Evolutionary conservation across 2,888 invertebrate genomes (phyloP).

Genomic region (Andrena bucephala): DNA sequence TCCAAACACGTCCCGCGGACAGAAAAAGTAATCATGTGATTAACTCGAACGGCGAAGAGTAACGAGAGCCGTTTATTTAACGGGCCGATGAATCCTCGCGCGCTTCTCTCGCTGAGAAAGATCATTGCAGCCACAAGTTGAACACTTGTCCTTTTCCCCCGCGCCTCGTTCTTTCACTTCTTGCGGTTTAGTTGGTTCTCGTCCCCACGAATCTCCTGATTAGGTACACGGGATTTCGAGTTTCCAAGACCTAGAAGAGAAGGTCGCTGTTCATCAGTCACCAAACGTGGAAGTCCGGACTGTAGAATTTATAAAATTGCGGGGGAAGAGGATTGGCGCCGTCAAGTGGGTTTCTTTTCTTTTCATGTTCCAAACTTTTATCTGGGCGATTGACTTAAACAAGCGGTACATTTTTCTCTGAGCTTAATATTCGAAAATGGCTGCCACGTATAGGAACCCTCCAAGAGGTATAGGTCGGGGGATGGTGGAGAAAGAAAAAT

Average conservation of each 20-base stretch:
- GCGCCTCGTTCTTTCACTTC: neutral
- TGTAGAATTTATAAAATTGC: no score
- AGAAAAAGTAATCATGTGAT: neutral
- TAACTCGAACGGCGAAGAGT: constrained; percentile 22
- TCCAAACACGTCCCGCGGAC: neutral
- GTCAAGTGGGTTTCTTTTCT: no score
- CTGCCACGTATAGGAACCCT: neutral
- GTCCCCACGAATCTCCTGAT: no score
- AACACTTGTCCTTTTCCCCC: neutral
- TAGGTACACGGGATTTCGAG: neutral
- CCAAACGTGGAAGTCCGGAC: no score
- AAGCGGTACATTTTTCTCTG: no score
- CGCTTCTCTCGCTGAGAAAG: neutral
- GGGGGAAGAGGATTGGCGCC: no score
- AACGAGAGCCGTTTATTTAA: constrained; percentile 21
- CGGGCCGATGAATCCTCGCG: neutral
- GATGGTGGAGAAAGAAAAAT: neutral
- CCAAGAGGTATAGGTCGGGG: no score
- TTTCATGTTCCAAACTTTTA: no score
- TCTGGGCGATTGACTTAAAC: no score
- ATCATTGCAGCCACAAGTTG: neutral
- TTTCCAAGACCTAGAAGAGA: neutral
- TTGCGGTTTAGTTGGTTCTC: neutral
- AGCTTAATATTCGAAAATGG: no score
- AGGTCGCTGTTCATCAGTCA: neutral